Evolutionary conservation across 1,140 invertebrate species (phyloP).

Genomic region (Drosophila setifemur): DNA sequence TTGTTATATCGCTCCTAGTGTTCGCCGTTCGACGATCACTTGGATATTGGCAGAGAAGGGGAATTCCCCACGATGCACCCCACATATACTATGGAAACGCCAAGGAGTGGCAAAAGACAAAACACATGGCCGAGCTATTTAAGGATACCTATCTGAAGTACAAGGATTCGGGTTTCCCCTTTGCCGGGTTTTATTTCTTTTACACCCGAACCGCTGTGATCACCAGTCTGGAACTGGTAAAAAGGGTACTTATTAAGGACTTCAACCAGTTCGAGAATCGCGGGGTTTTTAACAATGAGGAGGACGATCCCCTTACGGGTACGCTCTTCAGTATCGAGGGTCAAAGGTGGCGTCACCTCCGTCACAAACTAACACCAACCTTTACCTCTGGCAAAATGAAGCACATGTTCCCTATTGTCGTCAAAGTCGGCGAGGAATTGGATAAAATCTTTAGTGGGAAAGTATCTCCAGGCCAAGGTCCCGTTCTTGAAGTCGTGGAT

Average conservation of each 20-base stretch:
- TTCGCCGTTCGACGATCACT: slow-evolving; percentile 51
- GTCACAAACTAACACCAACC: slow-evolving; percentile 83
- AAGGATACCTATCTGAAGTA: slow-evolving; percentile 55
- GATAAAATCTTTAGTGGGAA: slow-evolving; percentile 56
- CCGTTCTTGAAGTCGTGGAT: slow-evolving; percentile 73
- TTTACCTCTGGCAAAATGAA: slow-evolving; percentile 85
- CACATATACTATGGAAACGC: slow-evolving; percentile 45
- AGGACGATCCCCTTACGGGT: slow-evolving; percentile 82
- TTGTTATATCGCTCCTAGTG: no score
- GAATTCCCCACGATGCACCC: slow-evolving; percentile 56
- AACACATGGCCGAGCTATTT: slow-evolving; percentile 38
- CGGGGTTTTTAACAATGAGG: slow-evolving; percentile 81
- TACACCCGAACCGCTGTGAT: slow-evolving; percentile 18
- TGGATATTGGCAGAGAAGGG: slow-evolving; percentile 60
- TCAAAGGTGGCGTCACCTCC: slow-evolving; percentile 83
- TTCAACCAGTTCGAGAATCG: slow-evolving; percentile 84
- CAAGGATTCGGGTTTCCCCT: slow-evolving; percentile 37
- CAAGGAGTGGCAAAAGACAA: slow-evolving; percentile 79
- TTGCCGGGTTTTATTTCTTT: slow-evolving; percentile 60
- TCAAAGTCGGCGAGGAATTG: slow-evolving; percentile 74
- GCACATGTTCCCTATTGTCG: slow-evolving; percentile 83
- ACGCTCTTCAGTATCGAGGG: slow-evolving; percentile 83
- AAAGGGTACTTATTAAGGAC: slow-evolving; percentile 84
- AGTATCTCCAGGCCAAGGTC: background rate
- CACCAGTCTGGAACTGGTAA: slow-evolving; percentile 74